Conservation (phyloP, 2,888 invertebrate species). For the Trichopoda pennipes region DNA sequence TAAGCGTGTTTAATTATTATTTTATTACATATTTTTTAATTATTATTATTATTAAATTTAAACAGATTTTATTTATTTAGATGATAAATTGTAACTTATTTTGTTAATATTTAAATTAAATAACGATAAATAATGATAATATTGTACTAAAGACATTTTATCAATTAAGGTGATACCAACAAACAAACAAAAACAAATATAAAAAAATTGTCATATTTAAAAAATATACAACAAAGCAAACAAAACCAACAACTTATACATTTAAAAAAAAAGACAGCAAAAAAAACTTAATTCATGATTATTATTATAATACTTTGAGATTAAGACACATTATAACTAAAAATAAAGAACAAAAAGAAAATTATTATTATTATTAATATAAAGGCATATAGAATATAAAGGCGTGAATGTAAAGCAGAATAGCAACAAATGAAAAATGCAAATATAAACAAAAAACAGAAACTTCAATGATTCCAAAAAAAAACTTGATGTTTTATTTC, state of each 20-base stretch:
- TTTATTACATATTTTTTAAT: conserved; percentile 47
- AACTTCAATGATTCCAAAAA: conserved; percentile 66
- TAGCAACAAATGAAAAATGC: conserved; percentile 58
- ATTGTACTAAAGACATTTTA: conserved; percentile 68
- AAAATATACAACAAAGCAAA: conserved; percentile 61
- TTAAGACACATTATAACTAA: conserved; percentile 58
- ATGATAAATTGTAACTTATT: conserved; percentile 72
- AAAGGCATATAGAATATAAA: conserved; percentile 63
- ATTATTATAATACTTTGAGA: conserved; percentile 67
- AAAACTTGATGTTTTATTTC: conserved; percentile 14
- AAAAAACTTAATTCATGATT: conserved; percentile 60
- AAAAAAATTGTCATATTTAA: conserved; percentile 64
- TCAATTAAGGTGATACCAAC: conserved; percentile 67
- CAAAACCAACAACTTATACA: conserved; percentile 60
- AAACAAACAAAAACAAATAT: conserved; percentile 35
- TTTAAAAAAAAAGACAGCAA: conserved; percentile 34
- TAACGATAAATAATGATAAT: conserved; percentile 64
- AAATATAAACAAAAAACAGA: conserved; percentile 59
- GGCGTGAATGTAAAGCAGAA: conserved; percentile 55
- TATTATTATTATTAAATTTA: conserved; percentile 44
- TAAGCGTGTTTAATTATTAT: conserved; percentile 74
- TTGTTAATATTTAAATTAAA: conserved; percentile 69
- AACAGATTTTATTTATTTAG: conserved; percentile 75
- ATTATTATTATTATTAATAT: conserved; percentile 27
- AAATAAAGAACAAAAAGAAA: conserved; percentile 18